Percentiles rank a stretch among this genome's conserved stretches.
These are phyloP conservation scores for Urophycis tenuis DNA, from an alignment of 2,797 vertebrate species.

Conservation along the genomic window DNA sequence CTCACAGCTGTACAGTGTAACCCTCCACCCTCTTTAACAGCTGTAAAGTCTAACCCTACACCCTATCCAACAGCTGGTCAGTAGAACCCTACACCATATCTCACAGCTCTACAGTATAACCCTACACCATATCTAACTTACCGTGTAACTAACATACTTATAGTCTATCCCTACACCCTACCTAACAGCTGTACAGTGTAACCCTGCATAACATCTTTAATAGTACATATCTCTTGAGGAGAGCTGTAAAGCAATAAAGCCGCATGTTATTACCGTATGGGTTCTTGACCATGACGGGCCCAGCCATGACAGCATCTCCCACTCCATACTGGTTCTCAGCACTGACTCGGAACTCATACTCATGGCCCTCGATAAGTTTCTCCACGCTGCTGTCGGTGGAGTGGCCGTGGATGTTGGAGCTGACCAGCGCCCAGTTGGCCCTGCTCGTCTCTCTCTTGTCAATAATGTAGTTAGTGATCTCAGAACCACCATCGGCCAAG, in stretches of 20 bases:
- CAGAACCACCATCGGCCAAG: conserved; percentile 91
- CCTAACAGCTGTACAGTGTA: not conserved
- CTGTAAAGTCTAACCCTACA: not conserved
- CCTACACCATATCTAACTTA: not conserved
- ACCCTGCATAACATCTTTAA: not conserved
- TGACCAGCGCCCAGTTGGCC: conserved; percentile 95
- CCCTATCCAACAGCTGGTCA: not conserved
- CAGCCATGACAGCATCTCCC: conserved; percentile 82
- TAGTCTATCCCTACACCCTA: not conserved
- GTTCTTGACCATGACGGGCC: conserved; percentile 88
- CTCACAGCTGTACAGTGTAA: not conserved
- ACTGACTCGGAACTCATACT: conserved; percentile 94
- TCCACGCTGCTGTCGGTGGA: conserved; percentile 88
- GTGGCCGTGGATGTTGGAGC: conserved; percentile 79
- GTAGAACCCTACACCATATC: not conserved
- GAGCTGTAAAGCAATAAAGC: not conserved
- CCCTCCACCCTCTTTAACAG: no score
- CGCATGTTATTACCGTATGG: conserved; percentile 80
- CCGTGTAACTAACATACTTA: not conserved
- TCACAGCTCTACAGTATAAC: not conserved
- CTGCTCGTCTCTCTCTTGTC: conserved; percentile 98
- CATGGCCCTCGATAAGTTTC: conserved; percentile 94
- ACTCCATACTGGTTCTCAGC: conserved; percentile 98
- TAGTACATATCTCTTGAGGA: not conserved
- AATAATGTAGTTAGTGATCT: conserved; percentile 96